Percentiles rank a stretch among this genome's conserved stretches.
Evolutionary conservation across 2,888 invertebrate genomes (phyloP).

Genomic region (Trichopria drosophilae): DNA sequence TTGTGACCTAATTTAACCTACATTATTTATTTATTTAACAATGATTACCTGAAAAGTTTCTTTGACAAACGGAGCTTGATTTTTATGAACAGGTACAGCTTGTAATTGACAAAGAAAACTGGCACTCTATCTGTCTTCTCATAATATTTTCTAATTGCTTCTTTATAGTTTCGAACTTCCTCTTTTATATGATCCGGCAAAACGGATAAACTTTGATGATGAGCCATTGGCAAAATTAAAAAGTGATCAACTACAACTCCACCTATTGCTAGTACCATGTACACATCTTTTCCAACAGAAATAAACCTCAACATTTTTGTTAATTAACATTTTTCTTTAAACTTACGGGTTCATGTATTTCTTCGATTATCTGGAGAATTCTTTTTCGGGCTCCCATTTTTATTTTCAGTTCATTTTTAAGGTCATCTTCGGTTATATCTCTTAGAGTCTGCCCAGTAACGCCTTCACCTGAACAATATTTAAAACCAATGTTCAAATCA

Average conservation of each 20-base stretch:
- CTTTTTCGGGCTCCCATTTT: no score
- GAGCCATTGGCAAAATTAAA: constrained; percentile 86
- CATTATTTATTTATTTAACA: constrained; percentile 4
- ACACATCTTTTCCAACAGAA: constrained; percentile 83
- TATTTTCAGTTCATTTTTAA: no score
- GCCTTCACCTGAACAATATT: no score
- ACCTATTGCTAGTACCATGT: constrained; percentile 91
- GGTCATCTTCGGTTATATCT: no score
- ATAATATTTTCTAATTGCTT: constrained; percentile 69
- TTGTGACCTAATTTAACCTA: constrained; percentile 9
- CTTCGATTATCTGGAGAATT: no score
- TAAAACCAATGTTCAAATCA: no score
- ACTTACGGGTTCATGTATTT: no score
- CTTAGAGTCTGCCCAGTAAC: no score
- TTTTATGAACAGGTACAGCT: constrained; percentile 73
- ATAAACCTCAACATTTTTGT: no score
- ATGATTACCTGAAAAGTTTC: constrained; percentile 70
- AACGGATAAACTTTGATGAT: constrained; percentile 75
- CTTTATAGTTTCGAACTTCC: constrained; percentile 80
- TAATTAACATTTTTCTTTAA: no score
- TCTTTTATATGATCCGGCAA: constrained; percentile 72
- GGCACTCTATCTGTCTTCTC: constrained; percentile 68
- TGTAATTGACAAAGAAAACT: constrained; percentile 95
- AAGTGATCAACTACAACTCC: constrained; percentile 82
- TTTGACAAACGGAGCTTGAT: constrained; percentile 65